phyloP scores from a whole-genome alignment of 1,140 invertebrate genomes.

The Antheraea mylitta region DNA sequence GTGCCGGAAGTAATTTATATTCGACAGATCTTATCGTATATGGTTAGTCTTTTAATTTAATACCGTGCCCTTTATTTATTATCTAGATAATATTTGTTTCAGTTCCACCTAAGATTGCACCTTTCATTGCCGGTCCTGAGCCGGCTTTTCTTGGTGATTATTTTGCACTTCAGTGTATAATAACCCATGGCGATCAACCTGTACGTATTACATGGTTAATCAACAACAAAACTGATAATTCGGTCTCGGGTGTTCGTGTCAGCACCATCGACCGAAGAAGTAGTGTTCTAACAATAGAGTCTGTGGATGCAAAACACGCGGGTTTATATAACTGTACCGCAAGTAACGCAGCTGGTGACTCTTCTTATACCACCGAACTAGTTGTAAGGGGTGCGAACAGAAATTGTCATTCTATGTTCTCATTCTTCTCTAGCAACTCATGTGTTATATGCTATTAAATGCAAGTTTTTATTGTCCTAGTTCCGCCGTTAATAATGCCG shows the following conservation, averaged over 20 bases:
- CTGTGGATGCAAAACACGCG: constrained; percentile 84
- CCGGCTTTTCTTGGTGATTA: constrained; percentile 76
- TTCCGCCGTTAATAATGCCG: constrained; percentile 83
- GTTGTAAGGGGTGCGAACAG: constrained; percentile 85
- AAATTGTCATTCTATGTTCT: constrained; percentile 25
- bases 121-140: constrained; percentile 81
- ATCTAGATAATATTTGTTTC: constrained; percentile 70
- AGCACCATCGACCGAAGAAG: constrained; percentile 86
- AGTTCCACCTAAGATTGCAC: constrained; percentile 84
- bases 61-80: constrained; percentile 57
- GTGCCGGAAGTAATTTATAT: constrained; percentile 83
- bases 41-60: constrained; percentile 78
- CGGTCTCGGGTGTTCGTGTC: constrained; percentile 82
- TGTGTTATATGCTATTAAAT: constrained; percentile 43
- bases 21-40: constrained; percentile 85
- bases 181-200: constrained; percentile 87
- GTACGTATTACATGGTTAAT: constrained; percentile 85
- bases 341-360: constrained; percentile 86
- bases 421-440: constrained; percentile 17
- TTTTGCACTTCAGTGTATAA: constrained; percentile 82
- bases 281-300: constrained; percentile 87
- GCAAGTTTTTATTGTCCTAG: constrained; percentile 75
- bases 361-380: constrained; percentile 83
- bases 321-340: constrained; percentile 86
- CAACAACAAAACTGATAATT: constrained; percentile 73